Evolutionary conservation across 2,888 invertebrate genomes (phyloP), one percentile per base, ranked within the genome.

Genomic region (Callyntrura guangdongensis): DNA sequence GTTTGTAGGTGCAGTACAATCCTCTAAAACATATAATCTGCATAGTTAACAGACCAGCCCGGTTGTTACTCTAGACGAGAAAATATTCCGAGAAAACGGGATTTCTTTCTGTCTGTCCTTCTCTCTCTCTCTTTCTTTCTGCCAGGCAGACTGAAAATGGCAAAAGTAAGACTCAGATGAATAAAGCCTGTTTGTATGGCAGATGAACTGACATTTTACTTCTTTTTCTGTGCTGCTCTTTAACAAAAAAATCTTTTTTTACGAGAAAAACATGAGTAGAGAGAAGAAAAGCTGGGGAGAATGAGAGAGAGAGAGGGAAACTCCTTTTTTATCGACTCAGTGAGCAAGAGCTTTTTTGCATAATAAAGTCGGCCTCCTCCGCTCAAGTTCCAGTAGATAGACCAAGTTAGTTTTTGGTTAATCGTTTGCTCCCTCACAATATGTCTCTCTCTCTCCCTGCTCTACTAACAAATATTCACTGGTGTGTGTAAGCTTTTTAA

Each of bases 381-480:
- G 11, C 64, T 72, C 49, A 49, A 81, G 74, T 64, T 81, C 22
- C 69, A 79, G 81, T 53, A 69, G 69, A 69, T 67, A 67, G 61
- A 69, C 47, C 59, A 86, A 81, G 81, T 86, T 90, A 82, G 86
- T 89, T 89, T 82, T 82, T 90, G 86, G 67, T 90, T 90, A 90
- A 90, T 90, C 90, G 90, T 90, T 90, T 61, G 69, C 59, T 88
- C 88, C 47, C 88, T 88, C 27, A 89, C 79, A 79, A 59, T 59
- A 79, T 56, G 79, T 17, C 27, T 27, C 27, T 47, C 25, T 25
- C 25, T 56, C 36, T 25, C 53, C 27, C 12, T 56, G 72, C 72
- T 72, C 47, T 72, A 72, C 72, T 47, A 72, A 79, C 79, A 77
- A 77, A 53, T 49, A 77, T 77, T 56, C 77, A 25, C 47, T 17